These are phyloP conservation scores for Watsonalla cultraria DNA, from an alignment of 2,888 invertebrate genomes.

Conservation along the genomic window DNA sequence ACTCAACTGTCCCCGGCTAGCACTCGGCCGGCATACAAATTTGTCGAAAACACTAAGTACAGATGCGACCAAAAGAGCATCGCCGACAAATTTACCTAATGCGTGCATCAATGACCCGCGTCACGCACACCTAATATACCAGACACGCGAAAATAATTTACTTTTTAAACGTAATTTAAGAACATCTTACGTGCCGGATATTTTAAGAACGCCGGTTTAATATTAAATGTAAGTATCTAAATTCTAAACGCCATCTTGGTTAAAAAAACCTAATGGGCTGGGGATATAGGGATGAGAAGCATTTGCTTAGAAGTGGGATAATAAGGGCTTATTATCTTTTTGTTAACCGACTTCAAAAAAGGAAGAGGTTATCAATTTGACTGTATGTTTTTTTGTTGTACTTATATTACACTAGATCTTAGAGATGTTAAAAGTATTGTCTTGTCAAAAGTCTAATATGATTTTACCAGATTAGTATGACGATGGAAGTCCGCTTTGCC, in stretches of 20 bases:
- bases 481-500: too few relatives aligned
- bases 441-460: too few relatives aligned
- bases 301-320: too few relatives aligned
- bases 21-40: slow-evolving; percentile 54
- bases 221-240: not conserved
- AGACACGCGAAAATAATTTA: slow-evolving; percentile 24
- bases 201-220: not conserved
- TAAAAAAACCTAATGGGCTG: not conserved
- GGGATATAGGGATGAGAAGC: too few relatives aligned
- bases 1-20: slow-evolving; percentile 48
- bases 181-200: not conserved
- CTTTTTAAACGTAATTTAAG: slow-evolving; percentile 10
- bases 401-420: too few relatives aligned
- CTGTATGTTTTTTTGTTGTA: too few relatives aligned
- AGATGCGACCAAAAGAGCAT: slow-evolving; percentile 19
- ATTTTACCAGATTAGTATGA: too few relatives aligned
- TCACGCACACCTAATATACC: slow-evolving; percentile 35
- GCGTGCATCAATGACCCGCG: slow-evolving; percentile 29
- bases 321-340: too few relatives aligned
- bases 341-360: too few relatives aligned
- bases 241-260: not conserved
- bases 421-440: too few relatives aligned
- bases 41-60: slow-evolving; percentile 33
- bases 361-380: too few relatives aligned
- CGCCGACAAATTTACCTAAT: slow-evolving; percentile 44